Conservation (phyloP, 2,113 vertebrate genomes). For the Istiophorus platypterus region DNA sequence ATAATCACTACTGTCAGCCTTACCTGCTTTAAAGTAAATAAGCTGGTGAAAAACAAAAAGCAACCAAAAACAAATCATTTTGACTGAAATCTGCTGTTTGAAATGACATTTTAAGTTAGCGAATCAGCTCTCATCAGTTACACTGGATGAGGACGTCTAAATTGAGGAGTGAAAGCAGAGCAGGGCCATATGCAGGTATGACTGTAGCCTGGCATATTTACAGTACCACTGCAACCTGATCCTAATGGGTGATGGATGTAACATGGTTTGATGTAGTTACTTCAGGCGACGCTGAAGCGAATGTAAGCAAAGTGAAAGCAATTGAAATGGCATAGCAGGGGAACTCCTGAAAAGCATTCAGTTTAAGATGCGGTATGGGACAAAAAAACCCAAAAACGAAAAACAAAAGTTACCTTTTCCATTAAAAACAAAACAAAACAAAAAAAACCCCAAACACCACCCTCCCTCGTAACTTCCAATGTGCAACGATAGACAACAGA, state of each 20-base stretch:
- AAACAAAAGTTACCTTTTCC: neutral
- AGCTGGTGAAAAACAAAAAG: neutral
- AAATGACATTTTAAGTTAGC: neutral
- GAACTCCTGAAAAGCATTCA: no score
- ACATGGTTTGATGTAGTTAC: constrained; percentile 41
- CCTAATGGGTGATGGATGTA: constrained; percentile 42
- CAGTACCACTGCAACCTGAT: constrained; percentile 54
- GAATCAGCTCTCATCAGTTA: neutral
- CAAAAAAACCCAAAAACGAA: no score
- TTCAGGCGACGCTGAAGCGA: neutral
- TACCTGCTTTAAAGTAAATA: neutral
- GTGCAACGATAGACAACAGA: no score
- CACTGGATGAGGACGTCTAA: constrained; percentile 12
- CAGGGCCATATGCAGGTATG: constrained; percentile 44
- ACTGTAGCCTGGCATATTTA: constrained; percentile 60
- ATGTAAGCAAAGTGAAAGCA: constrained; percentile 36
- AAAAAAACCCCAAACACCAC: no score
- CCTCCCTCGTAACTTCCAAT: no score
- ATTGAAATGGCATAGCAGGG: constrained; percentile 34
- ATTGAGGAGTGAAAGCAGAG: constrained; percentile 42
- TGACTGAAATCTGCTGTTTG: neutral
- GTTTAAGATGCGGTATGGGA: no score
- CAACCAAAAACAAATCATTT: neutral
- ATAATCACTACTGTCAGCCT: neutral
- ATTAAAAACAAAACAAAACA: no score